phyloP scores from a whole-genome alignment of 2,113 vertebrate genomes.

The Tamias sibiricus region DNA sequence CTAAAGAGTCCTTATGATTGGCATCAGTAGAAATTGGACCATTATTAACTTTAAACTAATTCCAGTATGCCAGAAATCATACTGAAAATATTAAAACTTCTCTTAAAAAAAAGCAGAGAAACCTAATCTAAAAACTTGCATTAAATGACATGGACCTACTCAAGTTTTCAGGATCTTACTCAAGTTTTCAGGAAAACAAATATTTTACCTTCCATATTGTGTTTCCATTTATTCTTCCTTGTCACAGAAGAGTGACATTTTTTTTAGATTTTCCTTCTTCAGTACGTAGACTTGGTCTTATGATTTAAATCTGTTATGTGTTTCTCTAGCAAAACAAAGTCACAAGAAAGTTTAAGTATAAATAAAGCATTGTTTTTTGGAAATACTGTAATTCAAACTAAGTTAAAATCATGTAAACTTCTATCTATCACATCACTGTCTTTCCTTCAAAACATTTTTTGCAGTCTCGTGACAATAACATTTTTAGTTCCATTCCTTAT shows the following conservation, averaged over 20 bases:
- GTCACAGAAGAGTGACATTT: constrained; percentile 50
- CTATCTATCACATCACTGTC: not conserved
- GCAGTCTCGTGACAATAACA: not conserved
- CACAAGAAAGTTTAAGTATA: constrained; percentile 31
- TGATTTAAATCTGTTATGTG: constrained; percentile 55
- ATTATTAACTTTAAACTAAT: constrained; percentile 65
- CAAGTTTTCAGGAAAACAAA: constrained; percentile 58
- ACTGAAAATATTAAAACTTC: constrained; percentile 33
- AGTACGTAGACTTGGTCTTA: constrained; percentile 34
- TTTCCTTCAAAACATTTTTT: constrained; percentile 44
- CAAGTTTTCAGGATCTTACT: constrained; percentile 22
- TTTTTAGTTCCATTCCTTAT: not conserved
- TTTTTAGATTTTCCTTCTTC: constrained; percentile 39
- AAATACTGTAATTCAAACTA: constrained; percentile 33
- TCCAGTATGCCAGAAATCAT: constrained; percentile 44
- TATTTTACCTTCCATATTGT: constrained; percentile 47
- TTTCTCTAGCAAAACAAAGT: constrained; percentile 42
- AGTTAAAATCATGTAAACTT: constrained; percentile 54
- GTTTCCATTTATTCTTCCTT: constrained; percentile 23
- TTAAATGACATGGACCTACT: constrained; percentile 42
- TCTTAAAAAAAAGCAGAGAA: not conserved
- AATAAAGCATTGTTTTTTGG: constrained; percentile 32
- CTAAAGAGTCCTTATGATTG: constrained; percentile 52
- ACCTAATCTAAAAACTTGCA: constrained; percentile 25
- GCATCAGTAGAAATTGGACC: not conserved